Percentiles rank a stretch among this genome's conserved stretches.
These are phyloP conservation scores for Gobiocypris rarus DNA, from an alignment of 2,113 vertebrate genomes.

Conservation along the genomic window DNA sequence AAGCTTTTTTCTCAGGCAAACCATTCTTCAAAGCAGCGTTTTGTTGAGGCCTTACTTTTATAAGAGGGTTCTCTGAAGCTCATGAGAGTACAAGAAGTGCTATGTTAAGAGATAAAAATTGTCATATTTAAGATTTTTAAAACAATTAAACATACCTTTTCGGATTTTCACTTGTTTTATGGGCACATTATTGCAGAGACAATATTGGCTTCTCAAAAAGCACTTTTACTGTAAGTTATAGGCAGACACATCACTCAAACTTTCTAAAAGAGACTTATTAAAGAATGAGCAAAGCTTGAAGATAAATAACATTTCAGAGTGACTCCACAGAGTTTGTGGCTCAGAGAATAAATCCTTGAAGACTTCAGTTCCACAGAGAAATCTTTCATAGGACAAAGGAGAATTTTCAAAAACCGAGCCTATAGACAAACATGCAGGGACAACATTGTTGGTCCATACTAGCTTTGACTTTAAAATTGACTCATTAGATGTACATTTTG, in stretches of 20 bases:
- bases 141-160: neutral
- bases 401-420: neutral
- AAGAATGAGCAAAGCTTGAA: conserved; percentile 9
- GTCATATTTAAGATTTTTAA: neutral
- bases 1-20: conserved; percentile 22
- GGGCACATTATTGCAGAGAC: conserved; percentile 4
- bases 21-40: conserved; percentile 33
- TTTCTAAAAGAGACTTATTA: conserved; percentile 24
- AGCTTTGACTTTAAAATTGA: neutral
- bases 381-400: neutral
- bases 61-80: conserved; percentile 24
- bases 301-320: conserved; percentile 18
- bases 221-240: neutral
- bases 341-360: neutral
- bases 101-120: neutral
- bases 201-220: neutral
- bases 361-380: neutral
- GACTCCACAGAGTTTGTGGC: neutral
- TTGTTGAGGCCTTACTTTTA: conserved; percentile 33
- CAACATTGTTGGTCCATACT: conserved; percentile 10
- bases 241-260: neutral
- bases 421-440: neutral
- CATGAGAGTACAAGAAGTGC: neutral
- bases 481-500: neutral
- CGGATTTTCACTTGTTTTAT: neutral